Evolutionary conservation across 2,797 vertebrate species (phyloP).

Genomic region (Liparis tanakae): DNA sequence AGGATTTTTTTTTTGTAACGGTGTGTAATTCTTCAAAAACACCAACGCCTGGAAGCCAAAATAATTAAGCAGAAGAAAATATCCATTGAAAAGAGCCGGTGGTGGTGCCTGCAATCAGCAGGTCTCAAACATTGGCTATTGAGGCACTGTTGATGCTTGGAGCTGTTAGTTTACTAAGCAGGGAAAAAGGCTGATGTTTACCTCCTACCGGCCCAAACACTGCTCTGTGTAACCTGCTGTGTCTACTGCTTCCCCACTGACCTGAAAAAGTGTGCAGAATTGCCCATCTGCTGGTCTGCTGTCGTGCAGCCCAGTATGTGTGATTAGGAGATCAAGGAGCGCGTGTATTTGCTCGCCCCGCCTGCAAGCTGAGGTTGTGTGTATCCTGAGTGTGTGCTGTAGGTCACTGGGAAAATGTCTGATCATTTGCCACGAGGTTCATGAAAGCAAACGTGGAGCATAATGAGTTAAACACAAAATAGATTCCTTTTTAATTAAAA

Average conservation of each 20-base stretch:
- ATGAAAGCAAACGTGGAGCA: slow-evolving; percentile 11
- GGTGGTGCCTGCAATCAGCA: slow-evolving; percentile 58
- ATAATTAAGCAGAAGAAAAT: slow-evolving; percentile 32
- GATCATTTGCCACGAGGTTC: slow-evolving; percentile 31
- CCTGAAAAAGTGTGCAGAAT: slow-evolving; percentile 38
- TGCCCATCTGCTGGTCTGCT: slow-evolving; percentile 51
- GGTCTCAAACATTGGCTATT: slow-evolving; percentile 50
- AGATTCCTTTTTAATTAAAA: slow-evolving; percentile 13
- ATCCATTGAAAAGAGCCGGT: slow-evolving; percentile 23
- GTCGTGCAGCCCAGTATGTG: slow-evolving; percentile 34
- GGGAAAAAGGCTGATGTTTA: slow-evolving; percentile 63
- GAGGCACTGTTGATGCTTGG: slow-evolving; percentile 68
- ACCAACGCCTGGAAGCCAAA: slow-evolving; percentile 35
- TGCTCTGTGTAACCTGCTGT: slow-evolving; percentile 60
- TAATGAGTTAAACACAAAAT: slow-evolving; percentile 22
- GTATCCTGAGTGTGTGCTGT: slow-evolving; percentile 8
- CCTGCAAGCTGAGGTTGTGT: slow-evolving; percentile 22
- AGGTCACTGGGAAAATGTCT: slow-evolving; percentile 27
- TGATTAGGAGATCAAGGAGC: slow-evolving; percentile 57
- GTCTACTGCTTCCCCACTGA: slow-evolving; percentile 52
- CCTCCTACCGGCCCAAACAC: slow-evolving; percentile 58
- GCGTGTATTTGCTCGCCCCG: slow-evolving; percentile 23
- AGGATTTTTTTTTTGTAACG: slow-evolving; percentile 31
- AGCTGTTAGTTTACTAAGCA: slow-evolving; percentile 71
- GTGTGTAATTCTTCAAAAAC: slow-evolving; percentile 14